These are phyloP conservation scores for Dasypus novemcinctus DNA, from an alignment of 2,113 vertebrate genomes.

Conservation along the genomic window DNA sequence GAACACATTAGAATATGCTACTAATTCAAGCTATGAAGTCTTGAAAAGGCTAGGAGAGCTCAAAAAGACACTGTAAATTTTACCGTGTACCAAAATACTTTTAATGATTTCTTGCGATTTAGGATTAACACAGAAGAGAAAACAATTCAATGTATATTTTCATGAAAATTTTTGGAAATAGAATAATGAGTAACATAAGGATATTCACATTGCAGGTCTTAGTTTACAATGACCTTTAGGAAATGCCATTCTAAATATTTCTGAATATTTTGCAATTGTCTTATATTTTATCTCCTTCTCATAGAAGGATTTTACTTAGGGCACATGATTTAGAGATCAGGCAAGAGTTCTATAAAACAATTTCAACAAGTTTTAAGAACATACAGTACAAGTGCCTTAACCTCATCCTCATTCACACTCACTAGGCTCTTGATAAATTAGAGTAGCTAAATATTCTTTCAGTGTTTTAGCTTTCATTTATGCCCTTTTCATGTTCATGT, in stretches of 20 bases:
- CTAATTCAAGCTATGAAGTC: background rate
- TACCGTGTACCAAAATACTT: constrained; percentile 16
- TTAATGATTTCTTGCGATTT: constrained; percentile 29
- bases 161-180: constrained; percentile 35
- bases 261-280: background rate
- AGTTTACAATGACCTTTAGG: background rate
- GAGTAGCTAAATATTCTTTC: background rate
- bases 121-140: background rate
- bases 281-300: background rate
- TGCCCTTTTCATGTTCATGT: constrained; percentile 11
- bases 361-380: background rate
- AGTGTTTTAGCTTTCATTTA: constrained; percentile 6
- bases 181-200: constrained; percentile 10
- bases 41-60: constrained; percentile 24
- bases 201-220: background rate
- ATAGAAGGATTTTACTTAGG: constrained; percentile 3
- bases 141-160: background rate
- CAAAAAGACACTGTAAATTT: background rate
- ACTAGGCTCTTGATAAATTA: constrained; percentile 37
- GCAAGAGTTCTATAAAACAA: constrained; percentile 26
- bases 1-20: background rate
- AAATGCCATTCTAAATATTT: constrained; percentile 25
- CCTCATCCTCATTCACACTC: background rate
- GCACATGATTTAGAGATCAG: background rate
- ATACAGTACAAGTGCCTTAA: background rate